Evolutionary conservation across 2,888 invertebrate genomes (phyloP).

Genomic region (Venustoraphidia nigricollis): DNA sequence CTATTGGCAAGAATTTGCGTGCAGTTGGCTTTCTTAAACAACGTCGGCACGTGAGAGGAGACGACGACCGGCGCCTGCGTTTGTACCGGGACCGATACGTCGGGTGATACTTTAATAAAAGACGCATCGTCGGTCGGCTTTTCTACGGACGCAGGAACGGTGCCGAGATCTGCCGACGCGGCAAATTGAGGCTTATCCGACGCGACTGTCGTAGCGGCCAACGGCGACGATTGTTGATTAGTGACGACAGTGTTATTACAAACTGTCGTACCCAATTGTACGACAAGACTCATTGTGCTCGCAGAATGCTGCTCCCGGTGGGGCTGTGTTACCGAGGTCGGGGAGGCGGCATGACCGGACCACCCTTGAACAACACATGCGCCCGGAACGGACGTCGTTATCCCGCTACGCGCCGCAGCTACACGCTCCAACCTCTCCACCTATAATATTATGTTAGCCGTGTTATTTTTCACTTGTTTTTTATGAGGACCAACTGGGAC

Average conservation of each 20-base stretch:
- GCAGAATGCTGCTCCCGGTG: neutral
- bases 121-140: no score
- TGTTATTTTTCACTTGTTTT: no score
- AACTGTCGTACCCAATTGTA: conserved; percentile 5
- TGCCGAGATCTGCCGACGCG: neutral
- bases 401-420: no score
- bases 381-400: no score
- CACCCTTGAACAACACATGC: no score
- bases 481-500: no score
- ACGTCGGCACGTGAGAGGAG: neutral
- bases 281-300: conserved; percentile 4
- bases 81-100: neutral
- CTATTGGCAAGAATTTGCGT: neutral
- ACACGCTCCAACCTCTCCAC: no score
- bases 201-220: conserved; percentile 1
- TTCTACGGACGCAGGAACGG: neutral
- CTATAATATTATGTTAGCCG: no score
- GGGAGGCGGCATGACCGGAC: no score
- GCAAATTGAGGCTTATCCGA: conserved; percentile 2
- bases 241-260: conserved; percentile 2
- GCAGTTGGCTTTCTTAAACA: neutral
- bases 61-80: neutral
- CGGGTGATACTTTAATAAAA: no score
- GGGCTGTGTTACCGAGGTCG: no score
- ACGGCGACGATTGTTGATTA: conserved; percentile 5